A percentile compares a stretch with the other conserved stretches of the same genome.
These are phyloP conservation scores for Ecliptopera silaceata DNA, from an alignment of 2,888 invertebrate species.

Conservation along the genomic window DNA sequence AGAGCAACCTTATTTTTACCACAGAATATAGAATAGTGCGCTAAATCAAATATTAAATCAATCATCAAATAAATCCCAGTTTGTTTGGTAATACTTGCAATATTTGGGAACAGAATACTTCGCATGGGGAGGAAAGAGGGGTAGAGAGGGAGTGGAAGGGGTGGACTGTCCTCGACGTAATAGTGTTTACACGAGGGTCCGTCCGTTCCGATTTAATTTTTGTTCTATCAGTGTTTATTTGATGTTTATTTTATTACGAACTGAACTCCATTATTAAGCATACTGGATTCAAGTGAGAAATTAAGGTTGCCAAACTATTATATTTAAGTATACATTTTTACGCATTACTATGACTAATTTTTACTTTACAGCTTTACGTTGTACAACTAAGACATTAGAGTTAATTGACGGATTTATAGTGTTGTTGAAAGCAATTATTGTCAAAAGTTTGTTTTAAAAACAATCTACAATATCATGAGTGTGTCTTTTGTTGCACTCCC, in stretches of 20 bases:
- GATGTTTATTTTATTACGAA: slow-evolving; percentile 23
- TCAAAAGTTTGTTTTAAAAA: no score
- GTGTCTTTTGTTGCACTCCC: no score
- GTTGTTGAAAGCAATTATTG: no score
- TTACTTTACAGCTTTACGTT: no score
- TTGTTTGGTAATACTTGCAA: slow-evolving; percentile 5
- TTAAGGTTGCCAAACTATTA: no score
- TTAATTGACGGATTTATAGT: no score
- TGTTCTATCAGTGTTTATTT: slow-evolving; percentile 38
- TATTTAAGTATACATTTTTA: no score
- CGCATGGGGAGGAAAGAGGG: neutral
- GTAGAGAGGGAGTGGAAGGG: slow-evolving; percentile 2
- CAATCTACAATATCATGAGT: no score
- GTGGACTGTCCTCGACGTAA: slow-evolving; percentile 36
- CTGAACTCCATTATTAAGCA: neutral
- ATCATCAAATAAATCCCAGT: neutral
- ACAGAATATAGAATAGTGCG: neutral
- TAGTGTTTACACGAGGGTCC: slow-evolving; percentile 50
- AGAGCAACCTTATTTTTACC: neutral
- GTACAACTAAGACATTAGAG: no score
- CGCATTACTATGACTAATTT: no score
- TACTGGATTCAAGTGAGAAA: neutral
- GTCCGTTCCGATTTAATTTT: slow-evolving; percentile 49
- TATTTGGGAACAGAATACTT: slow-evolving; percentile 23
- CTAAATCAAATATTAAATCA: slow-evolving; percentile 3